Percentiles rank a stretch among this genome's conserved stretches.
Evolutionary conservation across 2,797 vertebrate genomes (phyloP).

Genomic region (Anisognathus igniventris): DNA sequence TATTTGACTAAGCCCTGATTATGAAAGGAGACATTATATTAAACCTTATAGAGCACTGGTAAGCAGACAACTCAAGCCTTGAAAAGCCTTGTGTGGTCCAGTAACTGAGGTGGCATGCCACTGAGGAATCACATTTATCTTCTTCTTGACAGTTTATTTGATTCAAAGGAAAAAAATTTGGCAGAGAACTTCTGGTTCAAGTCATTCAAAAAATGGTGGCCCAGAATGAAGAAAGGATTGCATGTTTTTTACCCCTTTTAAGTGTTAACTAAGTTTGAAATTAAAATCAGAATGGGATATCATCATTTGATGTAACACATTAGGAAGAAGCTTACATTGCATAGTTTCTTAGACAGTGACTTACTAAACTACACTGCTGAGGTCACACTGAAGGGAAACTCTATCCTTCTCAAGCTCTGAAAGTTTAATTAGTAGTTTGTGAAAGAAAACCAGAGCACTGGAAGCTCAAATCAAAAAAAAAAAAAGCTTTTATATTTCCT

Average conservation of each 20-base stretch:
- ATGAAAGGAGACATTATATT: slow-evolving; percentile 43
- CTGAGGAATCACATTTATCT: not conserved
- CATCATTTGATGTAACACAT: not conserved
- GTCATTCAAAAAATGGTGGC: not conserved
- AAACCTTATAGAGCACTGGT: slow-evolving; percentile 19
- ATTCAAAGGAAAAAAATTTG: not conserved
- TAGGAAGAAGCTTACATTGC: not conserved
- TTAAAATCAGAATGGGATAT: not conserved
- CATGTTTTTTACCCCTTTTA: fast-evolving
- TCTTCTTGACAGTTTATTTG: slow-evolving; percentile 7
- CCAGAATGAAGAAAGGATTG: not conserved
- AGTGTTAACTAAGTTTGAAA: not conserved
- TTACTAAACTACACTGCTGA: slow-evolving; percentile 3
- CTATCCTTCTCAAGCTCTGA: not conserved
- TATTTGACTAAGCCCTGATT: slow-evolving; percentile 30
- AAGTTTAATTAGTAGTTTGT: slow-evolving; percentile 33
- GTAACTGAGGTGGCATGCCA: not conserved
- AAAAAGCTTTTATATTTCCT: not conserved
- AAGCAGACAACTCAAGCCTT: not conserved
- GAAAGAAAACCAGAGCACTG: slow-evolving; percentile 34
- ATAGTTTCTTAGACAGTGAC: not conserved
- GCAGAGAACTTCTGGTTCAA: not conserved
- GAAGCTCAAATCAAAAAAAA: slow-evolving; percentile 11
- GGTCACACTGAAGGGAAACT: slow-evolving; percentile 15
- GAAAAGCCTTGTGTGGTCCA: not conserved